Evolutionary conservation across 2,113 vertebrate genomes (phyloP).

Genomic region (Petrocephalus microphthalmus): DNA sequence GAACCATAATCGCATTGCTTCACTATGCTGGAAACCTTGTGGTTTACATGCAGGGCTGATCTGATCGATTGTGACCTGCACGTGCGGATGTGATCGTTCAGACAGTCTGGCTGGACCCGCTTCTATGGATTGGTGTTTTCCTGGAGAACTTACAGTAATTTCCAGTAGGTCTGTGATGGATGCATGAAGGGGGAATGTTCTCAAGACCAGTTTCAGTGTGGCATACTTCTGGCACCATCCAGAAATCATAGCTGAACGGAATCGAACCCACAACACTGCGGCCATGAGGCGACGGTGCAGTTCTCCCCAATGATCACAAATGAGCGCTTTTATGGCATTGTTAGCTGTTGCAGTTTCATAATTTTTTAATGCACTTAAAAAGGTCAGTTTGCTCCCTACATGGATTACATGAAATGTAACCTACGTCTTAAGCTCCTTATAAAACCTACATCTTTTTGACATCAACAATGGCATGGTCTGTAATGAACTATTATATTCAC

Average conservation of each 20-base stretch:
- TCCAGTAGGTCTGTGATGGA: neutral
- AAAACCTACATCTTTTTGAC: neutral
- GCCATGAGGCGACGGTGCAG: neutral
- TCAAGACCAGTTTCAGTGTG: neutral
- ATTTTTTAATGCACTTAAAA: neutral
- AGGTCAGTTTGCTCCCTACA: neutral
- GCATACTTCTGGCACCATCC: neutral
- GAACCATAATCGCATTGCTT: constrained; percentile 38
- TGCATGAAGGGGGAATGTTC: neutral
- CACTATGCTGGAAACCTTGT: constrained; percentile 28
- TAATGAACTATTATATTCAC: neutral
- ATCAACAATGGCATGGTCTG: neutral
- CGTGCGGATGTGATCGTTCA: constrained; percentile 44
- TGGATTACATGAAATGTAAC: neutral
- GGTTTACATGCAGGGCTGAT: constrained; percentile 40
- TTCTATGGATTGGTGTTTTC: neutral
- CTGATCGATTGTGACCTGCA: constrained; percentile 39
- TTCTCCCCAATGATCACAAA: neutral
- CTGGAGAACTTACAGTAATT: neutral
- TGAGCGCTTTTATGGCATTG: neutral
- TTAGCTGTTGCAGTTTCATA: neutral
- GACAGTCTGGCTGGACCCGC: constrained; percentile 33
- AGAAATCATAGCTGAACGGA: neutral
- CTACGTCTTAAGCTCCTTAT: neutral
- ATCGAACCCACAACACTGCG: neutral